Evolutionary conservation across 2,113 vertebrate genomes (phyloP), one percentile per base, ranked within the genome.

Genomic region (Synchiropus splendidus): DNA sequence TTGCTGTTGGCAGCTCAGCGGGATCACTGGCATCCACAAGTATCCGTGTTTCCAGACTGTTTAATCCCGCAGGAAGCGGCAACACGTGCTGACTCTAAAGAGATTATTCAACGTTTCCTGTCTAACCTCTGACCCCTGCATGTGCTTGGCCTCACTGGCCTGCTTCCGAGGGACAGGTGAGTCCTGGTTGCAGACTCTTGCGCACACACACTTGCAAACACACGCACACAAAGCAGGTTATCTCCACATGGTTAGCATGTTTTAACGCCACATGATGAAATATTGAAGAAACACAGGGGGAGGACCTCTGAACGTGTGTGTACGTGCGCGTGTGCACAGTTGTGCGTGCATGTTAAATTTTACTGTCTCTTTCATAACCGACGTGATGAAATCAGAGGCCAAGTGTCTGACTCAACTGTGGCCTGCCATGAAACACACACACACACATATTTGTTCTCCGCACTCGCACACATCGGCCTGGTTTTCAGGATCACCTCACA

Each of bases 351-450:
- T 41, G 61, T 69, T 70, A 58, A 70, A 78, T 50, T 71, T 66
- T 62, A 68, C 66, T 76, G 64, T 74, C 61, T 75, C 69, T 73
- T 79, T 73, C 59, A 75, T 75, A 75, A 75, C 68, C 63, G 45
- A 68, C 36, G 70, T 78, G 75, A 78, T 78, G 75, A 78, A 78
- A 78, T 78, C 75, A 78, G 67, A 73, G 69, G 70, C 75, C 75
- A 78, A 78, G 75, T 75, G 61, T 68, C 66, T 78, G 75, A 73
- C 46, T 73, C 72, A 73, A 75, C 67, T 54, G 60, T 16, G 61
- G 66, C 58, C 69, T 43, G 56, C 39, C 53, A 51, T 8, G 8
- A 27, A 53, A 67, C 21, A 27, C 21, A 27, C 21, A 27, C 21
- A 27, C 14, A 40, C 36, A 30, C 47, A 41, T 31, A 30, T 17